A percentile compares a stretch with the other conserved stretches of the same genome.
Evolutionary conservation across 2,113 vertebrate genomes (phyloP).

Genomic region (Macroglossus sobrinus): DNA sequence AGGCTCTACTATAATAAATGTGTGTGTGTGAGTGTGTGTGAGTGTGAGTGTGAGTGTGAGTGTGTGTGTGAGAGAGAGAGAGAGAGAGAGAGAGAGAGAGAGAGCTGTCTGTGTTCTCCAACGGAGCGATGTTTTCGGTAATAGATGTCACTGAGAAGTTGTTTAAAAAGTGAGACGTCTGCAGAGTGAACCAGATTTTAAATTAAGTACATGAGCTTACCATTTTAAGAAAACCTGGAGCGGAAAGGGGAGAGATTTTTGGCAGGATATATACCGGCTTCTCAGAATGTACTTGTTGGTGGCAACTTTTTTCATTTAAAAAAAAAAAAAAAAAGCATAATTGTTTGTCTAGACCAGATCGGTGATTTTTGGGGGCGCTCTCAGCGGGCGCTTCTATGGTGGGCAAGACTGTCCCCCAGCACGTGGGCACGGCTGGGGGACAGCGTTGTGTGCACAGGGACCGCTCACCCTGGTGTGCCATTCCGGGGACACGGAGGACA

Average conservation of each 20-base stretch:
- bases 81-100: too few relatives aligned
- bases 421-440: background rate
- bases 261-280: background rate
- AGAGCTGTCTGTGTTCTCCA: too few relatives aligned
- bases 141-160: too few relatives aligned
- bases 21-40: too few relatives aligned
- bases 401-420: background rate
- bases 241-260: background rate
- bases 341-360: background rate
- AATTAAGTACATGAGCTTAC: slow-evolving; percentile 16
- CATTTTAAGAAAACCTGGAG: slow-evolving; percentile 33
- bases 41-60: too few relatives aligned
- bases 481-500: rapidly evolving
- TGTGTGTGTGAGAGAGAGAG: too few relatives aligned
- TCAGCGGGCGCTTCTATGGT: rapidly evolving
- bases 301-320: background rate
- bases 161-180: slow-evolving; percentile 52
- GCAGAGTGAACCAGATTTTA: slow-evolving; percentile 27
- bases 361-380: background rate
- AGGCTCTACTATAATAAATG: too few relatives aligned
- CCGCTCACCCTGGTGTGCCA: rapidly evolving
- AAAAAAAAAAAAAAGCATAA: background rate
- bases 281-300: background rate
- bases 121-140: too few relatives aligned
- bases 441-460: background rate